Evolutionary conservation across 92 coral and sea anemone genomes (phyloP), one percentile per base, ranked within the genome.

Genomic region (Porites cylindrica): DNA sequence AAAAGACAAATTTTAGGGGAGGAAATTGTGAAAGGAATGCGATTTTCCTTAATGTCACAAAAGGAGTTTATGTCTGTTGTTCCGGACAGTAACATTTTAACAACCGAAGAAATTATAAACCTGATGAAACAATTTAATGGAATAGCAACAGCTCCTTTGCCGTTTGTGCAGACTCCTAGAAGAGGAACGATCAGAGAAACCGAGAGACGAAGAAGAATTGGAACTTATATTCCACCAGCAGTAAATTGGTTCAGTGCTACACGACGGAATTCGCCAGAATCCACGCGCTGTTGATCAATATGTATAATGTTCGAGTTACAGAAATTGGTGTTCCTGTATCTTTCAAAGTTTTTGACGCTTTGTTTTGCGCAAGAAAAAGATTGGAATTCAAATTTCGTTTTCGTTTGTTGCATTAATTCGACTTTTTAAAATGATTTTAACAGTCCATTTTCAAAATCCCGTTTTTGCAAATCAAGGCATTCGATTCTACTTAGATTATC

Each of bases 61-160:
- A 72, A 83, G 32, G 87, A 83, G 4, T 83, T 83, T 21, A 61
- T 75, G 79, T 62, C 87, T 8, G 71, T 16, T 51, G 87, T 83
- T 13, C 80, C 87, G 5, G 87, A 83, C 43, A 72, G 80, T 51
- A 74, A 83, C 72, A 62, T 83, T 62, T 61, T 83, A 21, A 83
- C 87, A 61, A 32, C 66, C 5, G 76, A 63, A 8, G 87, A 83
- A 64, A 75, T 83, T 50, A 63, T 83, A 6, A 51, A 75, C 74
- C 10, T 83, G 43, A 83, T 83, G 79, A 83, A 83, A 83, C 53
- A 83, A 72, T 83, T 83, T 52, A 83, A 66, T n/a, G 81, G 87
- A 10, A 62, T 83, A 3, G 51, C 80, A 1, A 23, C 72, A 47
- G 51, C 73, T 60, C 74, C 80, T 14, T 1, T 83, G 19, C 72